phyloP scores from a whole-genome alignment of 2,888 invertebrate genomes.

The Aspidiotus destructor region DNA sequence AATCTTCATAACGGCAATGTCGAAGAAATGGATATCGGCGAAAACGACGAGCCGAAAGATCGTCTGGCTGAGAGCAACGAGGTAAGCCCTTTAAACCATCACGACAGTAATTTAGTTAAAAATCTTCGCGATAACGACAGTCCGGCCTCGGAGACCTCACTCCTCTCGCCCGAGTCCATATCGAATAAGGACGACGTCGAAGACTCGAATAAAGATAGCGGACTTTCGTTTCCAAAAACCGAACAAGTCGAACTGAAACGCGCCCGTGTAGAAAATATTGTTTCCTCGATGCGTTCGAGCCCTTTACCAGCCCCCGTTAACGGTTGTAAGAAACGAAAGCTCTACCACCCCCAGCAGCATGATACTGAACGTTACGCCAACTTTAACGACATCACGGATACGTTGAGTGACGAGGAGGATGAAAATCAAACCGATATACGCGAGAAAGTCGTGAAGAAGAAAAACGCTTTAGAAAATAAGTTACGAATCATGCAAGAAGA shows the following conservation, averaged over 20 bases:
- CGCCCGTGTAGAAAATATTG: constrained; percentile 89
- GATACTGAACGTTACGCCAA: constrained; percentile 56
- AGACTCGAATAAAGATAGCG: constrained; percentile 17
- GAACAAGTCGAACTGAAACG: constrained; percentile 62
- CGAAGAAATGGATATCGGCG: constrained; percentile 24
- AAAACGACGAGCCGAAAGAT: constrained; percentile 8
- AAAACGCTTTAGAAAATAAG: constrained; percentile 75
- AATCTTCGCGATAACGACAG: constrained; percentile 19
- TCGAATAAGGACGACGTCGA: constrained; percentile 31
- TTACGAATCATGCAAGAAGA: constrained; percentile 80
- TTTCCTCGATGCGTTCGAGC: constrained; percentile 83
- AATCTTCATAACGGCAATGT: constrained; percentile 18
- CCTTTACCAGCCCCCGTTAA: constrained; percentile 64
- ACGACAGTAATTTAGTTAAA: constrained; percentile 8
- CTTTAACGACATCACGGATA: constrained; percentile 92
- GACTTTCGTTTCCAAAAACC: constrained; percentile 12
- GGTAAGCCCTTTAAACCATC: constrained; percentile 31
- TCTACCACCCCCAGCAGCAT: constrained; percentile 92
- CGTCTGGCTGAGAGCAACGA: constrained; percentile 9
- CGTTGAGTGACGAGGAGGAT: constrained; percentile 52
- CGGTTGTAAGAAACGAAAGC: constrained; percentile 90
- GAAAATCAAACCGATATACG: constrained; percentile 65
- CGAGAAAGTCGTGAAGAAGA: constrained; percentile 77
- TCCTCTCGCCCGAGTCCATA: constrained; percentile 15
- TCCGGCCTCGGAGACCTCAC: constrained; percentile 22